Conservation (phyloP, 92 coral and sea anemone species). For the Palythoa grandiflora region DNA sequence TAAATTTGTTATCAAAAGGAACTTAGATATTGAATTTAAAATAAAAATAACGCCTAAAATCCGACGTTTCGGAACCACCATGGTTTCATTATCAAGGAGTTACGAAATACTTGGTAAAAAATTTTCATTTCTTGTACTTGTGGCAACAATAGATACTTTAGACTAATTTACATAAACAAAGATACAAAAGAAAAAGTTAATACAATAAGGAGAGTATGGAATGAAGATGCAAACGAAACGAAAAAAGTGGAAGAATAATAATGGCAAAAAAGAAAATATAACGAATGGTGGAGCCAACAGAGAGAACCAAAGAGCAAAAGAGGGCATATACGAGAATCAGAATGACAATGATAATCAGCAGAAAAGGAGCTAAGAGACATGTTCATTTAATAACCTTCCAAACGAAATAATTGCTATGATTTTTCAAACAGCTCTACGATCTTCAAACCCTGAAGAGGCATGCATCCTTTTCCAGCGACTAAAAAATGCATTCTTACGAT, state of each 20-base stretch:
- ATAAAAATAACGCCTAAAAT: too few relatives aligned
- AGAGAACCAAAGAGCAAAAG: conserved; percentile 40
- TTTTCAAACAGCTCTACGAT: conserved; percentile 57
- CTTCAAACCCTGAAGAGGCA: conserved; percentile 42
- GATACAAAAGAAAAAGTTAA: too few relatives aligned
- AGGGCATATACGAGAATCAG: conserved; percentile 34
- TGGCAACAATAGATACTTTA: too few relatives aligned
- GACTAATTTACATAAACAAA: too few relatives aligned
- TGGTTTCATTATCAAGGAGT: too few relatives aligned
- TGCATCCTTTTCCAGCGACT: conserved; percentile 44
- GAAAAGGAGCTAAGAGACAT: conserved; percentile 37
- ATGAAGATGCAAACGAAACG: conserved; percentile 44
- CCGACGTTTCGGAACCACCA: too few relatives aligned
- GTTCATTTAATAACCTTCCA: conserved; percentile 56
- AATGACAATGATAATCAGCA: conserved; percentile 49
- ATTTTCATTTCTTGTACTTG: too few relatives aligned
- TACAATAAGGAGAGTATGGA: too few relatives aligned
- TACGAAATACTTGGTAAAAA: too few relatives aligned
- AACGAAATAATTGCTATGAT: conserved; percentile 48
- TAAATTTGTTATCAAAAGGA: too few relatives aligned
- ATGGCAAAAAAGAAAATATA: conserved; percentile 43
- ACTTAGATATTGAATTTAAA: too few relatives aligned
- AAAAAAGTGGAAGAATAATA: conserved; percentile 36
- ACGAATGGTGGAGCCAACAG: conserved; percentile 37
- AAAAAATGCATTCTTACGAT: conserved; percentile 51